Conservation (phyloP, 37 sponge, comb jelly and placozoan genomes). For the Geodia barretti region DNA sequence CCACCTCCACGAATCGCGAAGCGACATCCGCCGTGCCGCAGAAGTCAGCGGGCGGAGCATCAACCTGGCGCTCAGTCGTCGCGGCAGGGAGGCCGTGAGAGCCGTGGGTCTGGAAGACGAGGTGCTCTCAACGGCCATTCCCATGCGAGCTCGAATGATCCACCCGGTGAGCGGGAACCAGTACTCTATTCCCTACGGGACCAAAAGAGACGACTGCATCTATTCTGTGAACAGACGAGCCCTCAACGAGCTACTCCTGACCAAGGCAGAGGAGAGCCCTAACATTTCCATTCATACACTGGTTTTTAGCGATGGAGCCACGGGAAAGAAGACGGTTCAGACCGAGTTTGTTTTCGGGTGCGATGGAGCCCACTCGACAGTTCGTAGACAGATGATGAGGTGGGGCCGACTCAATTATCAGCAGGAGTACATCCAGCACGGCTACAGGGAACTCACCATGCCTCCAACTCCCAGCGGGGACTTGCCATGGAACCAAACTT, state of each 20-base stretch:
- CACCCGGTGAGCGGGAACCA: conserved; percentile 59
- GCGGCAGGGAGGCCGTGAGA: conserved; percentile 82
- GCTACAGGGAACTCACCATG: conserved; percentile 89
- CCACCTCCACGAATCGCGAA: conserved; percentile 68
- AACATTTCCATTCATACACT: conserved; percentile 56
- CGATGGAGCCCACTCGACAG: conserved; percentile 84
- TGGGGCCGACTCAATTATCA: conserved; percentile 56
- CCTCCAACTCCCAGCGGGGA: conserved; percentile 53
- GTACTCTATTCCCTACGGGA: conserved; percentile 70
- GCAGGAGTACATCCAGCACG: conserved; percentile 85
- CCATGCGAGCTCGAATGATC: conserved; percentile 87
- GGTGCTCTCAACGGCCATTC: conserved; percentile 66
- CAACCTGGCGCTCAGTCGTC: conserved; percentile 81
- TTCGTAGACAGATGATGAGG: conserved; percentile 76
- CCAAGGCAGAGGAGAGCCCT: conserved; percentile 39
- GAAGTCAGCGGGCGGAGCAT: conserved; percentile 74
- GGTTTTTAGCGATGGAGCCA: conserved; percentile 8
- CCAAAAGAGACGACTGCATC: conserved; percentile 58
- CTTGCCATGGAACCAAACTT: conserved; percentile 67
- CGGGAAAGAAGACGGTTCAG: conserved; percentile 1
- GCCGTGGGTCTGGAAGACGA: conserved; percentile 68
- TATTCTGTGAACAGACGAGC: conserved; percentile 73
- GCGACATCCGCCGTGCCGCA: conserved; percentile 46
- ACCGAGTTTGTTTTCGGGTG: conserved; percentile 85
- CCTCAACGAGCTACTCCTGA: conserved; percentile 77